Percentiles rank a stretch among this genome's conserved stretches.
Conservation (phyloP, 2,113 vertebrate species). For the Alces alces region DNA sequence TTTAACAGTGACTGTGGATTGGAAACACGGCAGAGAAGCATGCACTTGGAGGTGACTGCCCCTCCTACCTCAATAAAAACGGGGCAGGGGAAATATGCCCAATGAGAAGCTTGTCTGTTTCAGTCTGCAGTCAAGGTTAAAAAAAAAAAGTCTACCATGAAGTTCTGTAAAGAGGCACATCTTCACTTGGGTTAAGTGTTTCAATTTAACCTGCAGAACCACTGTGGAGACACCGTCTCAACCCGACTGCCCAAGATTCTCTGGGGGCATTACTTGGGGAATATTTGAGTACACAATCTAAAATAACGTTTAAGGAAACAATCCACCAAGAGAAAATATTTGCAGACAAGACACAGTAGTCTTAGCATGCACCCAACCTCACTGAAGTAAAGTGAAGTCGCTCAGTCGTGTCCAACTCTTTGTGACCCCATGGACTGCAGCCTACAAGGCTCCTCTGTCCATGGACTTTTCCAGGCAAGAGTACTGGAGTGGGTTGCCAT, state of each 20-base stretch:
- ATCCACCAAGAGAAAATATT: conserved; percentile 7
- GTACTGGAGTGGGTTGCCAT: too few relatives aligned
- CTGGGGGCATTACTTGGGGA: neutral
- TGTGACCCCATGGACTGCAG: too few relatives aligned
- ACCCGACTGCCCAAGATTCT: too few relatives aligned
- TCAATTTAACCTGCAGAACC: neutral
- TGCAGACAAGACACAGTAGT: neutral
- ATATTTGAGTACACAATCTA: neutral
- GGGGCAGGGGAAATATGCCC: neutral
- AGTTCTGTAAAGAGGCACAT: neutral
- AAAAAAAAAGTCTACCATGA: neutral
- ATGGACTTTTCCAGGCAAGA: too few relatives aligned
- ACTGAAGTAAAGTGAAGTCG: too few relatives aligned
- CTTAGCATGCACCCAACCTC: too few relatives aligned
- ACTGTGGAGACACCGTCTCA: neutral
- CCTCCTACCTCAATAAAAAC: neutral
- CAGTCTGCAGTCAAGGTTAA: neutral
- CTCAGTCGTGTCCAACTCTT: too few relatives aligned
- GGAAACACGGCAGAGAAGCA: neutral
- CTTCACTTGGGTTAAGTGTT: neutral
- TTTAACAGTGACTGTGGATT: neutral
- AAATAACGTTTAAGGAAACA: neutral
- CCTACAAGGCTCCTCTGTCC: too few relatives aligned
- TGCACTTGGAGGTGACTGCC: neutral
- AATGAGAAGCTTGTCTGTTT: neutral